Conservation (phyloP, 2,797 vertebrate species). For the Amazona ochrocephala region DNA sequence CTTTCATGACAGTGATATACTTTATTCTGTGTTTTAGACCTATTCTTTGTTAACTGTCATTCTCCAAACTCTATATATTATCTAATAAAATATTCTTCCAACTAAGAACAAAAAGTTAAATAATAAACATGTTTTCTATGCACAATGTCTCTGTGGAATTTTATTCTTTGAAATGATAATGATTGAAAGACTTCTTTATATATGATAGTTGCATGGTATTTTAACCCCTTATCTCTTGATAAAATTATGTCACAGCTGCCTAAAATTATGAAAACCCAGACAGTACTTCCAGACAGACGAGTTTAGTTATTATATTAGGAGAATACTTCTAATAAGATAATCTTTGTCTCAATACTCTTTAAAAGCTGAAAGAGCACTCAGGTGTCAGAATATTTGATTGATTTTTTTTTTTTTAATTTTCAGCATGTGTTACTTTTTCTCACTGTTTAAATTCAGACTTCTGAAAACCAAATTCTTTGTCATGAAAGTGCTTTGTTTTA, state of each 20-base stretch:
- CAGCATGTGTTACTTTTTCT: neutral
- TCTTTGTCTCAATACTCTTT: neutral
- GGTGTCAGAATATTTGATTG: neutral
- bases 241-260: neutral
- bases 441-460: conserved; percentile 3
- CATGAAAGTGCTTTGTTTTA: neutral
- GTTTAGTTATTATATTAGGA: neutral
- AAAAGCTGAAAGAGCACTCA: neutral
- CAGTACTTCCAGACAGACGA: neutral
- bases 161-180: neutral
- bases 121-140: neutral
- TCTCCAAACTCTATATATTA: neutral
- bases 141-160: neutral
- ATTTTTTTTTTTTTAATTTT: neutral
- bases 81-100: neutral
- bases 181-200: neutral
- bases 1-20: neutral
- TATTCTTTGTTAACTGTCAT: neutral
- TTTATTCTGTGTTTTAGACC: neutral
- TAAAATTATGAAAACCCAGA: neutral
- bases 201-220: neutral
- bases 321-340: neutral
- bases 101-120: neutral
- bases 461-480: neutral
- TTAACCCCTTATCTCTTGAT: neutral